phyloP scores from a whole-genome alignment of 2,113 vertebrate species.

The Bufo gargarizans region DNA sequence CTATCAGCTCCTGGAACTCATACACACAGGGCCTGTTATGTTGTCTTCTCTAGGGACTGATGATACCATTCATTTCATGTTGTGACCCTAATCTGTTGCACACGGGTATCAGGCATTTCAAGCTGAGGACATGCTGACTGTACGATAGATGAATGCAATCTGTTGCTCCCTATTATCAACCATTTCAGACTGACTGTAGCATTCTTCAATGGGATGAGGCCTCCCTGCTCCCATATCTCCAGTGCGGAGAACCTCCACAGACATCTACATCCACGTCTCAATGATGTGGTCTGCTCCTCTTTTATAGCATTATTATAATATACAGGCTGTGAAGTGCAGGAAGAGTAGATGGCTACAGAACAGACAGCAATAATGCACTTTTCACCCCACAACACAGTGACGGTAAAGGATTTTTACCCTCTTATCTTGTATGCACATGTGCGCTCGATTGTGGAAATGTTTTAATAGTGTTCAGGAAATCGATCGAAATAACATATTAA shows the following conservation, averaged over 20 bases:
- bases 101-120: background rate
- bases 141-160: too few species aligned
- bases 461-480: conserved; percentile 4
- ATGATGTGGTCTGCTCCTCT: too few species aligned
- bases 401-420: background rate
- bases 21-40: background rate
- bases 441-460: background rate
- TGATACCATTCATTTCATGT: background rate
- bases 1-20: background rate
- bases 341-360: background rate
- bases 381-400: background rate
- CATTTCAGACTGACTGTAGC: too few species aligned
- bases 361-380: background rate
- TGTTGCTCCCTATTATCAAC: background rate
- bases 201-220: too few species aligned
- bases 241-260: too few species aligned
- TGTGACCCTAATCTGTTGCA: background rate
- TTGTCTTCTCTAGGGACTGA: background rate
- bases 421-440: background rate
- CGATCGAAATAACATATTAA: background rate
- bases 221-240: too few species aligned
- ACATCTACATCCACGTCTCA: too few species aligned
- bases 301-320: background rate
- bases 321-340: background rate
- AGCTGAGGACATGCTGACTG: too few species aligned